Evolutionary conservation across 2,113 vertebrate genomes (phyloP).

Genomic region (Urocolius indicus): DNA sequence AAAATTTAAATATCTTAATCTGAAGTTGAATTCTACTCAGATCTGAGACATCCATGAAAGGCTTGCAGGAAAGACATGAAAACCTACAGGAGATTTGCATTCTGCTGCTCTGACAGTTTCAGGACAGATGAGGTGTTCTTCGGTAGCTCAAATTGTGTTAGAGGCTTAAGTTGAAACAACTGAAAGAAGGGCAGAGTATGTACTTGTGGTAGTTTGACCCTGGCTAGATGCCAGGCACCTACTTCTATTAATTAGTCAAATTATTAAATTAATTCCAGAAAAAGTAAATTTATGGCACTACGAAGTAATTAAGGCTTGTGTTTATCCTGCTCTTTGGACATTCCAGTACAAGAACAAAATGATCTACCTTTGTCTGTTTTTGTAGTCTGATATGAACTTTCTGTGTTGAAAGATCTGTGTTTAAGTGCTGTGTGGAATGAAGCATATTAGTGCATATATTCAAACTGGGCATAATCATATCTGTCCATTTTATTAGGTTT

Average conservation of each 20-base stretch:
- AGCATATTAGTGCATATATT: not conserved
- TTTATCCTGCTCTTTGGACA: not conserved
- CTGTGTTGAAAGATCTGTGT: not conserved
- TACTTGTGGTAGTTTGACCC: too few species aligned
- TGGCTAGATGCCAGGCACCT: too few species aligned
- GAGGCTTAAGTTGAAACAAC: not conserved
- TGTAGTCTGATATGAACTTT: not conserved
- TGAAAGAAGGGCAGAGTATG: not conserved
- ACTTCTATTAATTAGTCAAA: not conserved
- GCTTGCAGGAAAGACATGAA: not conserved
- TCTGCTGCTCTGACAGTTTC: not conserved
- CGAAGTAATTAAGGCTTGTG: not conserved
- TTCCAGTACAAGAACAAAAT: not conserved
- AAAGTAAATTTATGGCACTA: not conserved
- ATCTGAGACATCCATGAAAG: not conserved
- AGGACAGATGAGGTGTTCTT: not conserved
- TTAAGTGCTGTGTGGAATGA: not conserved
- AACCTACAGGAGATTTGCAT: not conserved
- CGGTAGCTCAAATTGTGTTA: fast-evolving
- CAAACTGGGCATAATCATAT: not conserved
- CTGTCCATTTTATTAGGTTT: not conserved
- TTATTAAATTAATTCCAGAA: not conserved
- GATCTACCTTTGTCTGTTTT: not conserved
- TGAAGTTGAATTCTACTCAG: not conserved
- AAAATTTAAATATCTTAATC: not conserved